Conservation (phyloP, 2,888 invertebrate species). For the Drosophila pseudotalamancana region DNA sequence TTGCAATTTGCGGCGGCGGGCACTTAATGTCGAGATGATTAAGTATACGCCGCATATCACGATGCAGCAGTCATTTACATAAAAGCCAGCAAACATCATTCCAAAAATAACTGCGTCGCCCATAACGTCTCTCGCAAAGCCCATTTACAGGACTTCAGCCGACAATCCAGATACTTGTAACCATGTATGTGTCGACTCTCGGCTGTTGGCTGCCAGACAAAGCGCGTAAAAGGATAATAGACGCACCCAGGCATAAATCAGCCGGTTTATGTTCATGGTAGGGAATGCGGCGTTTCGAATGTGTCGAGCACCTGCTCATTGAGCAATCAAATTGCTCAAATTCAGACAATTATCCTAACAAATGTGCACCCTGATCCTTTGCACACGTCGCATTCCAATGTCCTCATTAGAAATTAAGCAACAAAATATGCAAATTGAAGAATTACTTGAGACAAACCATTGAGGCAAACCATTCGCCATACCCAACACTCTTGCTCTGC, state of each 20-base stretch:
- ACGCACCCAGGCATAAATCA: slow-evolving; percentile 60
- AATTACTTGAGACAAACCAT: slow-evolving; percentile 9
- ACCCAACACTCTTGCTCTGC: slow-evolving; percentile 24
- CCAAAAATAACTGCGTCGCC: slow-evolving; percentile 37
- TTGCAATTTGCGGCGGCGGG: slow-evolving; percentile 28
- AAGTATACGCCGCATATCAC: slow-evolving; percentile 60
- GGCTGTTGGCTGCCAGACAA: slow-evolving; percentile 13
- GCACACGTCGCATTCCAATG: slow-evolving; percentile 18
- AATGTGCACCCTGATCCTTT: slow-evolving; percentile 11
- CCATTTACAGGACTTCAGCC: slow-evolving; percentile 31
- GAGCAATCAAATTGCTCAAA: slow-evolving; percentile 58
- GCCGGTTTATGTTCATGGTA: slow-evolving; percentile 28
- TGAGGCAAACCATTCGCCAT: neutral
- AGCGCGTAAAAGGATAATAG: slow-evolving; percentile 45
- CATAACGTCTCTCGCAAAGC: slow-evolving; percentile 32
- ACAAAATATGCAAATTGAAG: slow-evolving; percentile 37
- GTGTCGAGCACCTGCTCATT: slow-evolving; percentile 45
- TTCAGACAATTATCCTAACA: slow-evolving; percentile 38
- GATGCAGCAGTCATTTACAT: slow-evolving; percentile 66
- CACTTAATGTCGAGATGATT: slow-evolving; percentile 71
- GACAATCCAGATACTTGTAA: slow-evolving; percentile 13
- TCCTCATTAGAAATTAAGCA: slow-evolving; percentile 46
- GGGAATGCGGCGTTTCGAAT: neutral
- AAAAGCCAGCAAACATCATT: slow-evolving; percentile 52
- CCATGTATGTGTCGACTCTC: too few relatives aligned